These are phyloP conservation scores for Calliopum simillimum DNA, from an alignment of 2,888 invertebrate species.

Conservation along the genomic window DNA sequence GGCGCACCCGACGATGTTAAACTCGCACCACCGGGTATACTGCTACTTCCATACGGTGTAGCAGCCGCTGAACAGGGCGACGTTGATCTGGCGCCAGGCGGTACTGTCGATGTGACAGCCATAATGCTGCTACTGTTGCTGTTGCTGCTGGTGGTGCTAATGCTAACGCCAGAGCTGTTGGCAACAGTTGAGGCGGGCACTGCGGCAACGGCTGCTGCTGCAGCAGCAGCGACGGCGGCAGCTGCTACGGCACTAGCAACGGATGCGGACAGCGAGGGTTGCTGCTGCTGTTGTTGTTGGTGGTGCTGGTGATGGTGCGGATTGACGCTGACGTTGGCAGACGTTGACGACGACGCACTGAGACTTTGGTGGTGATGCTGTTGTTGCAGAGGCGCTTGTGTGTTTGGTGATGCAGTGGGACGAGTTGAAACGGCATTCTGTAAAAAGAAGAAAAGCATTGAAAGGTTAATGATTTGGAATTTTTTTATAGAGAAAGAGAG, in stretches of 20 bases:
- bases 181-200: slow-evolving; percentile 43
- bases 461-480: neutral
- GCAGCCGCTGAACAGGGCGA: slow-evolving; percentile 69
- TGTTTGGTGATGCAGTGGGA: slow-evolving; percentile 76
- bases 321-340: slow-evolving; percentile 59
- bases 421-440: slow-evolving; percentile 76
- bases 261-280: slow-evolving; percentile 48
- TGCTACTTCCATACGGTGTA: slow-evolving; percentile 67
- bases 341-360: slow-evolving; percentile 60
- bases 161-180: slow-evolving; percentile 42
- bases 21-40: slow-evolving; percentile 48
- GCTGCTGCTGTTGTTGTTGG: slow-evolving; percentile 51
- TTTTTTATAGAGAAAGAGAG: too few species aligned
- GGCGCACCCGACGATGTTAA: slow-evolving; percentile 44
- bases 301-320: slow-evolving; percentile 52
- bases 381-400: slow-evolving; percentile 68
- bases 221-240: slow-evolving; percentile 53
- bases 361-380: slow-evolving; percentile 61
- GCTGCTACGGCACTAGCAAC: slow-evolving; percentile 52
- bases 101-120: slow-evolving; percentile 70
- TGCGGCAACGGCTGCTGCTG: slow-evolving; percentile 57
- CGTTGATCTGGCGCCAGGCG: slow-evolving; percentile 70
- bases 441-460: slow-evolving; percentile 38
- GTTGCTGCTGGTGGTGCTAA: slow-evolving; percentile 38
- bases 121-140: slow-evolving; percentile 69